Conservation (phyloP, 2,113 vertebrate species). For the Microcebus tavaratra region DNA sequence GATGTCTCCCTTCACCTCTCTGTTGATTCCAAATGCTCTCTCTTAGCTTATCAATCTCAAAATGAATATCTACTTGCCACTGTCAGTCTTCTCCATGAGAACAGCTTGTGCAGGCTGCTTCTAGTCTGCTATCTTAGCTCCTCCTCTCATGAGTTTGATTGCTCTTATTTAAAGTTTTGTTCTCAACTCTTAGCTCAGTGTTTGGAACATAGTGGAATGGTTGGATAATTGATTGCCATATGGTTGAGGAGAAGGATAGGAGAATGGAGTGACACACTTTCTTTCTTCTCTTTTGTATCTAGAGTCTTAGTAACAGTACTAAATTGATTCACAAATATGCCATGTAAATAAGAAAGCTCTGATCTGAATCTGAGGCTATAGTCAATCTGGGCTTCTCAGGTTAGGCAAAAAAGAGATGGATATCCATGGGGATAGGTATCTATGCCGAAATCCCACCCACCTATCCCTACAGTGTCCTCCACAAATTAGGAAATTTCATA, state of each 20-base stretch:
- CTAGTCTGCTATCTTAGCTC: too few relatives aligned
- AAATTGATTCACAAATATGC: background rate
- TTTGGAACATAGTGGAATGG: background rate
- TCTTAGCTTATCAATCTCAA: too few relatives aligned
- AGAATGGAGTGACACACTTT: background rate
- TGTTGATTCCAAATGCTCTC: too few relatives aligned
- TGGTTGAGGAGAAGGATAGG: background rate
- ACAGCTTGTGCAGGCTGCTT: too few relatives aligned
- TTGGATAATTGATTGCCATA: background rate
- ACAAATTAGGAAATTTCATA: background rate
- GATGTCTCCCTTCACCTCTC: too few relatives aligned
- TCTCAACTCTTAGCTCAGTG: background rate
- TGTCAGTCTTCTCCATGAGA: too few relatives aligned
- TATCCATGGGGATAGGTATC: background rate
- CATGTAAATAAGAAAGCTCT: background rate
- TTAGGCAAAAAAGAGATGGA: background rate
- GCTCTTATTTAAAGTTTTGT: conserved; percentile 19
- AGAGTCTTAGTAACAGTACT: background rate
- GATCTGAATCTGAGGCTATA: background rate
- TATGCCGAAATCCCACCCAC: background rate
- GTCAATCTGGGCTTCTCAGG: background rate
- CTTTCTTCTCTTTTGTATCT: background rate
- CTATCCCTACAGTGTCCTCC: background rate
- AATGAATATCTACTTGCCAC: too few relatives aligned
- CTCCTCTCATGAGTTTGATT: background rate